Evolutionary conservation across 2,113 vertebrate genomes (phyloP), one percentile per base, ranked within the genome.

Genomic region (Entelurus aequoreus): DNA sequence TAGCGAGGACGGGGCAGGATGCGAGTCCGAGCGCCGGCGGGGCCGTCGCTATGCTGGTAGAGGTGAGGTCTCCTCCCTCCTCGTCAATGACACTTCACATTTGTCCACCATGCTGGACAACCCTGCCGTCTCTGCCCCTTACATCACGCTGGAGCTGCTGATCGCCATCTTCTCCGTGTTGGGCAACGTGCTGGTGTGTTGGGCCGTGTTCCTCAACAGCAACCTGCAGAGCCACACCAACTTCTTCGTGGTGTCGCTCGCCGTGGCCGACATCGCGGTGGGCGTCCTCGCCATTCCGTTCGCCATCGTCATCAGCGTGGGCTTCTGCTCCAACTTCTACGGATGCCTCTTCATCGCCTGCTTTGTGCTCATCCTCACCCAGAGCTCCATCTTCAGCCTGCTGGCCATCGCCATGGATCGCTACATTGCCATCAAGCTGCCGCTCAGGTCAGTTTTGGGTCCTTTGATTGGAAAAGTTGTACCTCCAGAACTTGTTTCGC

Each of bases 301-400:
- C 1, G 86, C 96, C 84, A 93, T 98, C 71, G 83, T 90, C 81
- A 95, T 99, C 90, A 99, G 96, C 90, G 94, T 86, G 0, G 95
- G 95, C 35, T 97, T 99, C 90, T 98, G 95, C 53, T 93, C 94
- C 36, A 91, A 92, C 80, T 98, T 96, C 90, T 93, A 95, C 1
- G 94, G 93, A 75, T 98, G 96, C 87, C 93, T 98, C 51, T 98
- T 98, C 87, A 93, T 98, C 0, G 95, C 94, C 72, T 98, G 96
- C 86, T 98, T 98, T 0, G 93, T 98, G 42, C 88, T 98, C 81
- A 92, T 98, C 50, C 88, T 98, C 87, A 98, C 96, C 0, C 96
- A 98, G 90, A 98, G 93, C 73, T 98, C 96, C 28, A 98, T 98
- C 89, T 98, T 98, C 90, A 98, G 95, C 82, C 93, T 98, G 69